These are phyloP conservation scores for Agonopterix alstromeriana DNA, from an alignment of 2,888 invertebrate species.

Conservation along the genomic window DNA sequence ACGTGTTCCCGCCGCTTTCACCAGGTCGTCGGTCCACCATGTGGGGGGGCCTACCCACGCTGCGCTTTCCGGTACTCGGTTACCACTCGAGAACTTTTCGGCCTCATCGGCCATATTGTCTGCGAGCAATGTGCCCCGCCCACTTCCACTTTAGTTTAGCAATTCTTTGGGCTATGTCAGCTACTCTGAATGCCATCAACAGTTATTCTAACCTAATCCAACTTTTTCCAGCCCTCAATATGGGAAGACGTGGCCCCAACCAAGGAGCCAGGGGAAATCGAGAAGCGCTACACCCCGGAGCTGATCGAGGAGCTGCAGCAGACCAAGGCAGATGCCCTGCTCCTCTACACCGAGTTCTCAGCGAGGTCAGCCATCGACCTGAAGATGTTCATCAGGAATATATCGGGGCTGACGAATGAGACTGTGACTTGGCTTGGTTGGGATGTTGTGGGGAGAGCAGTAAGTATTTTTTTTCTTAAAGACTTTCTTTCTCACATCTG, in stretches of 20 bases:
- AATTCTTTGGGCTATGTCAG: too few relatives aligned
- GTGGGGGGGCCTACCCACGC: too few relatives aligned
- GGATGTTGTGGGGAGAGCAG: constrained; percentile 24
- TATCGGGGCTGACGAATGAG: constrained; percentile 33
- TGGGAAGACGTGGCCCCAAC: constrained; percentile 26
- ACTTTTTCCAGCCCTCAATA: constrained; percentile 20
- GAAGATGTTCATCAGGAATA: constrained; percentile 41
- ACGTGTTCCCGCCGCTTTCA: too few relatives aligned
- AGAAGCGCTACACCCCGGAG: constrained; percentile 38
- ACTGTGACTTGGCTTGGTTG: constrained; percentile 20
- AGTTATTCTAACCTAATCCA: background rate
- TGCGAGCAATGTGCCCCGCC: too few relatives aligned
- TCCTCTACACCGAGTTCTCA: constrained; percentile 55
- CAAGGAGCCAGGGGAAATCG: constrained; percentile 26
- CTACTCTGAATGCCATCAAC: too few relatives aligned
- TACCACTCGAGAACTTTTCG: too few relatives aligned
- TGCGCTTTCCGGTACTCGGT: too few relatives aligned
- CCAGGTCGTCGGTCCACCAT: too few relatives aligned
- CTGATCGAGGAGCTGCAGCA: constrained; percentile 34
- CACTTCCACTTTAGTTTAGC: too few relatives aligned
- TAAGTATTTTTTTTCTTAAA: constrained; percentile 21
- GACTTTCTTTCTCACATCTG: background rate
- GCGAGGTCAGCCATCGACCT: constrained; percentile 40
- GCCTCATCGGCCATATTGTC: too few relatives aligned
- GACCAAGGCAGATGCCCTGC: constrained; percentile 39